Evolutionary conservation across 2,797 vertebrate species (phyloP).

Genomic region (Coilia nasus): DNA sequence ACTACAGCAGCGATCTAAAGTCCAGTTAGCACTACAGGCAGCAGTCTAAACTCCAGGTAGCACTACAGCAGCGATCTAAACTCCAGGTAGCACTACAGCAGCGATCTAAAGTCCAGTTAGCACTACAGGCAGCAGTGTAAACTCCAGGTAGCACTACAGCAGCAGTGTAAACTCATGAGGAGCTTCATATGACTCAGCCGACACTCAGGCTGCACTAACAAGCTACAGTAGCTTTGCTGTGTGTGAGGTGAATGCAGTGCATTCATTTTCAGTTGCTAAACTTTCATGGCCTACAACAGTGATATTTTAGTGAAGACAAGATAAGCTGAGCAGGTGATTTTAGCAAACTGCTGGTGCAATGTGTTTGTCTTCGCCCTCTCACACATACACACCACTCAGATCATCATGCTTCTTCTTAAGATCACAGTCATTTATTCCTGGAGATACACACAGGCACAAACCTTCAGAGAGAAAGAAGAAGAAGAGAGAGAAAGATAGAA

Average conservation of each 20-base stretch:
- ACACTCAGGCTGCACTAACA: not conserved
- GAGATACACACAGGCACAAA: not conserved
- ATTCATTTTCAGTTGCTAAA: not conserved
- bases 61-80: not conserved
- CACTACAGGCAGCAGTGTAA: not conserved
- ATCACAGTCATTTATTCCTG: not conserved
- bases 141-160: too few species aligned
- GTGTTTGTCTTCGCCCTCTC: not conserved
- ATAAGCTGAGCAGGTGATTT: not conserved
- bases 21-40: too few species aligned
- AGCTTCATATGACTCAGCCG: not conserved
- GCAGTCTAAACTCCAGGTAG: too few species aligned
- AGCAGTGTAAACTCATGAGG: not conserved
- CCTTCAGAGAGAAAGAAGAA: not conserved
- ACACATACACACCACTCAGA: not conserved
- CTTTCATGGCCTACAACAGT: not conserved
- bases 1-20: not conserved
- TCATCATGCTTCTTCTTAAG: not conserved
- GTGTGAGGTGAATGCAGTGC: not conserved
- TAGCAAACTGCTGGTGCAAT: not conserved
- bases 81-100: too few species aligned
- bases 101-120: not conserved
- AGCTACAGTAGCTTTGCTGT: not conserved
- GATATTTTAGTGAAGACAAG: not conserved
- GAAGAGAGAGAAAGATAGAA: not conserved